Base-by-base conservation (phyloP, 2,888 invertebrate species). In the Steinernema hermaphroditum region DNA sequence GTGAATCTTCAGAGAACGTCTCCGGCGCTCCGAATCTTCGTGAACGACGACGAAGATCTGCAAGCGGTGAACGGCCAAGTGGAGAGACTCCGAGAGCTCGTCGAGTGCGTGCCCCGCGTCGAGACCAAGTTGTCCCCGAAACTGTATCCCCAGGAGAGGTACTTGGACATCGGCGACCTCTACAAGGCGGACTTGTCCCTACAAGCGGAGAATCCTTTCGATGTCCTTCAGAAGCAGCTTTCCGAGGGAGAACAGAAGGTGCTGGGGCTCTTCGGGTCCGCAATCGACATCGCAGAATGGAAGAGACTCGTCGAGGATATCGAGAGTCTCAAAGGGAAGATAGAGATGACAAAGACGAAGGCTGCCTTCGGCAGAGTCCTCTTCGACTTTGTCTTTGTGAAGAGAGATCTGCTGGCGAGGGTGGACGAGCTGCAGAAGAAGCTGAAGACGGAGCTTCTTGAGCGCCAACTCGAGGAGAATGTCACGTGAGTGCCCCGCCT, bases 61-160 rank as follows among this genome's bases (percentile, higher is more conserved):
- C 12, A 14, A 37, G 69, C 72, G n/a, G 70, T 72, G 69, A 68
- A 49, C 70, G 68, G 72, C 22, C 44, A 46, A 27, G 70, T 73
- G 12, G 46, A 49, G 8, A 70, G 72, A 19, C 62, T 78, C 9
- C 41, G 68, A 2, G 75, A 71, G 24, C 43, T 78, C 9, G 73
- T 71, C 4, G 37, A 69, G 16, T 49, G 73, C 16, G 70, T 78
- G 37, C 54, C 76, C 2, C 70, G 78, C 16, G 37, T 70, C 37
- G 78, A 78, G 54, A 71, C 70, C 41, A 72, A 76, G 4, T 41
- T 78, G 9, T 78, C 70, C 41, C 78, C 78, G 27, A 70, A 74
- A 27, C 29, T 80, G 19, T 77, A 68, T 43, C 68, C 78, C 1
- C 77, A 73, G 24, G 41, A 69, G 24, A 72, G 54, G 46, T 78